phyloP scores from a whole-genome alignment of 2,797 vertebrate genomes.

The Oryzias dopingdopingensis region DNA sequence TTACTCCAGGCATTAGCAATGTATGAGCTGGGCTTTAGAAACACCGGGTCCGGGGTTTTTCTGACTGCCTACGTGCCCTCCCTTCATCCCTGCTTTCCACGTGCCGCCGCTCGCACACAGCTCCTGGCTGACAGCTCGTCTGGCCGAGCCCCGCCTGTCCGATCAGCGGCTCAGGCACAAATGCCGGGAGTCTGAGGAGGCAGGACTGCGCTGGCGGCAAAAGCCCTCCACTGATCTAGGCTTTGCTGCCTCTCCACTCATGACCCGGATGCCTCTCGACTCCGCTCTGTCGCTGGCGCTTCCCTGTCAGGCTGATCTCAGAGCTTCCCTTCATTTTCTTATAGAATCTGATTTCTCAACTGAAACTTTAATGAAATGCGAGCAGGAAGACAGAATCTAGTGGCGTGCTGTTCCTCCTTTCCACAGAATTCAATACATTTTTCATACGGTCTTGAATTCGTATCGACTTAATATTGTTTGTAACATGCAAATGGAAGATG shows the following conservation, averaged over 20 bases:
- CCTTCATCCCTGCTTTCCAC: constrained; percentile 45
- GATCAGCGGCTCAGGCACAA: constrained; percentile 41
- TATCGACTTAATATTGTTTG: constrained; percentile 25
- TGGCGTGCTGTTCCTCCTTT: constrained; percentile 23
- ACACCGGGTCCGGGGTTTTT: constrained; percentile 67
- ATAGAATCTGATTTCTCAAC: constrained; percentile 53
- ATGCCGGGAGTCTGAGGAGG: constrained; percentile 44
- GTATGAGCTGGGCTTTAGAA: constrained; percentile 80
- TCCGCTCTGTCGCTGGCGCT: constrained; percentile 21
- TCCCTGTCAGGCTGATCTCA: constrained; percentile 39
- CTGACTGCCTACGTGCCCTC: constrained; percentile 53
- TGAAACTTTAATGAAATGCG: constrained; percentile 65
- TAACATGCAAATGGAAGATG: constrained; percentile 9
- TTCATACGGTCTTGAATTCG: constrained; percentile 42
- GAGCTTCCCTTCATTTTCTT: constrained; percentile 26
- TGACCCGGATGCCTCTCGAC: constrained; percentile 35
- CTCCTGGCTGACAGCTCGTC: constrained; percentile 64
- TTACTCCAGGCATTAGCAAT: constrained; percentile 81
- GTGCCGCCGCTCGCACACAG: constrained; percentile 55
- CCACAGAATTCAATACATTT: constrained; percentile 36
- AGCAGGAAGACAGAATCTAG: constrained; percentile 29
- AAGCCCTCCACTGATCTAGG: constrained; percentile 61
- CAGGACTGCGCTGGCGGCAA: constrained; percentile 64
- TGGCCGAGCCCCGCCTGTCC: constrained; percentile 55
- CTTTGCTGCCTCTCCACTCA: constrained; percentile 36